phyloP scores from a whole-genome alignment of 2,113 vertebrate species.

The Vulpes vulpes region DNA sequence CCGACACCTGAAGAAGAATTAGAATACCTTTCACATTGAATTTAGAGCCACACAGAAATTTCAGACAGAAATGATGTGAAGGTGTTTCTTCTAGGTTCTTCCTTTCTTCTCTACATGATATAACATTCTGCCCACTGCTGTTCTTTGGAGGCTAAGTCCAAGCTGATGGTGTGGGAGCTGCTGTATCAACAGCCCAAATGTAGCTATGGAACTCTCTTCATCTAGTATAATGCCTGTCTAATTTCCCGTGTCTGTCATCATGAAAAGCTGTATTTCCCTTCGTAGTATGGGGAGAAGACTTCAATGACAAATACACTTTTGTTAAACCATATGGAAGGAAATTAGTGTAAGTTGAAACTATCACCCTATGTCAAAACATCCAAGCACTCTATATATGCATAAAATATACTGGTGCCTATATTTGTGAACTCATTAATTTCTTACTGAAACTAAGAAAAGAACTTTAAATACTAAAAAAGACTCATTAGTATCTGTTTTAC shows the following conservation, averaged over 20 bases:
- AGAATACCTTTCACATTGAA: neutral
- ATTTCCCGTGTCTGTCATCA: neutral
- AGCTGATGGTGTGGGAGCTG: neutral
- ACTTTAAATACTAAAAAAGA: neutral
- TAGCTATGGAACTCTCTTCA: neutral
- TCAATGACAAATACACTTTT: neutral
- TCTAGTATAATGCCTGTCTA: neutral
- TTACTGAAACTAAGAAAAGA: conserved; percentile 20
- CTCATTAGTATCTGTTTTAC: neutral
- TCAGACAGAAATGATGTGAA: neutral
- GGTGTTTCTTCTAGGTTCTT: neutral
- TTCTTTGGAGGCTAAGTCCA: neutral
- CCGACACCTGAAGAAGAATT: neutral
- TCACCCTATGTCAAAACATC: neutral
- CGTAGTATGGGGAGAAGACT: neutral
- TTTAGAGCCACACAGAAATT: neutral
- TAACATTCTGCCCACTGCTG: neutral
- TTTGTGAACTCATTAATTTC: neutral
- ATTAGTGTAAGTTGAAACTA: neutral
- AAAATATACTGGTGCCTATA: neutral
- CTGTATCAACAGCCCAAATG: neutral
- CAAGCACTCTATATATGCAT: neutral
- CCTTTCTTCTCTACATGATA: neutral
- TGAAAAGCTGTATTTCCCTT: neutral
- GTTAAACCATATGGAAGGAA: neutral